These are phyloP conservation scores for Myiotriccus ornatus DNA, from an alignment of 2,797 vertebrate species.

Conservation along the genomic window DNA sequence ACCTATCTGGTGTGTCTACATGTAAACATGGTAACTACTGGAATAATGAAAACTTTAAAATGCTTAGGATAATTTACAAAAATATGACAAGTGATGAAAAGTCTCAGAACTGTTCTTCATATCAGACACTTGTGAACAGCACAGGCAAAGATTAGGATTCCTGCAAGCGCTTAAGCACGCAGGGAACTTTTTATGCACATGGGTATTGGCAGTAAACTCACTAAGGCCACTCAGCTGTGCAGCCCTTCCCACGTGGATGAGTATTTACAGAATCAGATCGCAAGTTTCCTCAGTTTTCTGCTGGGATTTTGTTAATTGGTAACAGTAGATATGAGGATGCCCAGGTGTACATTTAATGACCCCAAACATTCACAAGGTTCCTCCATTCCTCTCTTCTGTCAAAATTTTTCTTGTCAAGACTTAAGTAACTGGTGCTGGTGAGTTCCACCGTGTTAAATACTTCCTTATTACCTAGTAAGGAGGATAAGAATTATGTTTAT, in stretches of 20 bases:
- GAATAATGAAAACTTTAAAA: slow-evolving; percentile 67
- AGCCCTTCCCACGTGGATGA: neutral
- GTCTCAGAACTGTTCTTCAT: slow-evolving; percentile 46
- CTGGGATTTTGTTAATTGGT: slow-evolving; percentile 45
- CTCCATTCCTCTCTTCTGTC: slow-evolving; percentile 29
- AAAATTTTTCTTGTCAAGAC: slow-evolving; percentile 56
- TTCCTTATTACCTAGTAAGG: slow-evolving; percentile 12
- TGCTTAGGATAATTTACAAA: slow-evolving; percentile 63
- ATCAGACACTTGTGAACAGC: slow-evolving; percentile 9
- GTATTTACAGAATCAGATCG: neutral
- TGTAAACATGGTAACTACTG: slow-evolving; percentile 65
- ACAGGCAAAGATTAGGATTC: neutral
- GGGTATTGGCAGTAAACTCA: neutral
- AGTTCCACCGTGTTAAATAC: slow-evolving; percentile 2
- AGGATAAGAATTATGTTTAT: slow-evolving; percentile 40
- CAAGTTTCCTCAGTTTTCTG: neutral
- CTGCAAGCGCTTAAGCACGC: neutral
- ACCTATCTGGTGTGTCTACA: slow-evolving; percentile 41
- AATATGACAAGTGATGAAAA: slow-evolving; percentile 69
- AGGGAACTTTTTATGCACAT: neutral
- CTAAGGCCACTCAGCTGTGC: neutral
- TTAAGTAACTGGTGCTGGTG: slow-evolving; percentile 11
- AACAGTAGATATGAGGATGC: slow-evolving; percentile 10
- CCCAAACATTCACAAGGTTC: neutral
- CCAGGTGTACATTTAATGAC: neutral